Conservation (phyloP, 1,140 invertebrate genomes). For the Plutomurus gul region DNA sequence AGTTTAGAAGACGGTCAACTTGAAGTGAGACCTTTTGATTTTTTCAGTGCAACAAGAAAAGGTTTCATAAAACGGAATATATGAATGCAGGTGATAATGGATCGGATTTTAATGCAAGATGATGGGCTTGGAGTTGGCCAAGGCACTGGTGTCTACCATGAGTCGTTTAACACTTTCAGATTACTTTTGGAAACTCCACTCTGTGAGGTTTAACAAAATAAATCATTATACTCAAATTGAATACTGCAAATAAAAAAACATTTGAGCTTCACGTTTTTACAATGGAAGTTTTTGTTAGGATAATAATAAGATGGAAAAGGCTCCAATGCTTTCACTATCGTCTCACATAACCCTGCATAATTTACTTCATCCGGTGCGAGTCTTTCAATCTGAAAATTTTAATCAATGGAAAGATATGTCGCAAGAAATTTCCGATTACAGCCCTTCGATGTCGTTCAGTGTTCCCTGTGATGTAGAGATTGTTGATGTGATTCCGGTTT, state of each 20-base stretch:
- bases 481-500: not conserved
- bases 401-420: not conserved
- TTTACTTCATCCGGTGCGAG: not conserved
- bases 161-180: constrained; percentile 75
- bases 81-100: constrained; percentile 74
- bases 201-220: too few species aligned
- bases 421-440: not conserved
- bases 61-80: too few species aligned
- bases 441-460: not conserved
- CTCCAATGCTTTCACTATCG: not conserved
- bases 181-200: constrained; percentile 68
- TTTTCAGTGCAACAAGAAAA: not conserved
- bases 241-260: too few species aligned
- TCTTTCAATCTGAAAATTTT: not conserved
- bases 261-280: too few species aligned
- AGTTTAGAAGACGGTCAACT: constrained; percentile 79
- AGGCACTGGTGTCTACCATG: constrained; percentile 84
- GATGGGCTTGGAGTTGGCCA: constrained; percentile 93
- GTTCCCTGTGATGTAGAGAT: not conserved
- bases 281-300: not conserved
- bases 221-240: too few species aligned
- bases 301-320: not conserved
- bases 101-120: constrained; percentile 88
- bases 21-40: constrained; percentile 70
- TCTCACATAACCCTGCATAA: not conserved